phyloP scores from a whole-genome alignment of 64 coral and sea anemone species.

The Pachyseris speciosa region DNA sequence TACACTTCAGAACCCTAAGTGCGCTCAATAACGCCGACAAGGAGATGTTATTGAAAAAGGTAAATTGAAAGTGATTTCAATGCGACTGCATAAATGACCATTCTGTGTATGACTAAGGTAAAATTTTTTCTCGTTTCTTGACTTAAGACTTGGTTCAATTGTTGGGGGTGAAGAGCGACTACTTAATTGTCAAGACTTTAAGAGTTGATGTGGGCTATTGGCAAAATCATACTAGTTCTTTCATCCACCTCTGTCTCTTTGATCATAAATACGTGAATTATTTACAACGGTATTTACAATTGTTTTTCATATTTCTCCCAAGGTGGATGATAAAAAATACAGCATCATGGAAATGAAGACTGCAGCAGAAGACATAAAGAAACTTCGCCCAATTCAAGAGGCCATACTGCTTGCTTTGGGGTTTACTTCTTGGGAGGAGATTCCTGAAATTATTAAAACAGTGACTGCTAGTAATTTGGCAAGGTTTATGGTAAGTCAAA shows the following conservation, averaged over 20 bases:
- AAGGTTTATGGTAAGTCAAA: background rate
- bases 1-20: background rate
- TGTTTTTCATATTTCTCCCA: background rate
- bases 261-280: background rate
- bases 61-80: background rate
- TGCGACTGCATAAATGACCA: background rate
- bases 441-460: background rate
- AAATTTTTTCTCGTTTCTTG: background rate
- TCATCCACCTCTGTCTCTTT: background rate
- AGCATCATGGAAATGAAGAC: background rate
- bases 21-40: background rate
- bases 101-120: background rate
- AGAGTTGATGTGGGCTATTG: background rate
- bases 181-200: background rate
- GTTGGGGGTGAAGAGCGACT: background rate
- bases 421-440: background rate
- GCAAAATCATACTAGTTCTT: background rate
- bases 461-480: background rate
- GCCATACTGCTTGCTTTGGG: background rate
- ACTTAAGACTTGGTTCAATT: background rate
- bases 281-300: background rate
- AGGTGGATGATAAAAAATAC: background rate
- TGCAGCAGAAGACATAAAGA: background rate
- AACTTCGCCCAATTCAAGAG: background rate
- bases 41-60: background rate